phyloP scores from a whole-genome alignment of 2,113 vertebrate species.

The Melanocharis versteri region DNA sequence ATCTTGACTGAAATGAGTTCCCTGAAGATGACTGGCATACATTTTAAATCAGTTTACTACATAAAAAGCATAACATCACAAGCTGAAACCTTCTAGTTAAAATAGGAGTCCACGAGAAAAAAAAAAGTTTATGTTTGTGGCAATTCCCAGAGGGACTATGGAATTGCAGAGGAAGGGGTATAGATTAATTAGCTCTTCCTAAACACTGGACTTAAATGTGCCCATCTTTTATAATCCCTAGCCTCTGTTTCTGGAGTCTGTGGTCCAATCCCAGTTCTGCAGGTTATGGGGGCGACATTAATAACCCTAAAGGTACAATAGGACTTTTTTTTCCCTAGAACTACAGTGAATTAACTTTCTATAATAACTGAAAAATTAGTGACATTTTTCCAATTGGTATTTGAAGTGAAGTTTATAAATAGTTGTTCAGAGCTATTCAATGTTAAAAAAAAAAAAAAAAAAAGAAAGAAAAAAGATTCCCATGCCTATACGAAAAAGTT shows the following conservation, averaged over 20 bases:
- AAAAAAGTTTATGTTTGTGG: constrained; percentile 40
- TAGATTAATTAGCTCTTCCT: constrained; percentile 55
- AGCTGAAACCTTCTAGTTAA: constrained; percentile 43
- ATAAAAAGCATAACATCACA: constrained; percentile 57
- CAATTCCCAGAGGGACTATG: not conserved
- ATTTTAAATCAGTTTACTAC: constrained; percentile 73
- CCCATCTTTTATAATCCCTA: constrained; percentile 13
- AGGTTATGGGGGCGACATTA: not conserved
- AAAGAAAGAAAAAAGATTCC: constrained; percentile 76
- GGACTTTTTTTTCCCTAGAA: not conserved
- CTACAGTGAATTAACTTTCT: constrained; percentile 1
- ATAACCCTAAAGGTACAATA: not conserved
- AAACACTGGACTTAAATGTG: constrained; percentile 41
- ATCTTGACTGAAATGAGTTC: constrained; percentile 77
- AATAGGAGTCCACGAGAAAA: constrained; percentile 24
- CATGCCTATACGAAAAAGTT: constrained; percentile 82
- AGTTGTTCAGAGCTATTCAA: constrained; percentile 55
- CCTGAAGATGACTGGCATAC: constrained; percentile 70
- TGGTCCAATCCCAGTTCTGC: not conserved
- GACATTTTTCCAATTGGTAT: not conserved
- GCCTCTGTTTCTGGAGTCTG: not conserved
- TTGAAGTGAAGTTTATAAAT: constrained; percentile 42
- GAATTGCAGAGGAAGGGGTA: not conserved
- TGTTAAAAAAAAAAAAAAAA: constrained; percentile 54
- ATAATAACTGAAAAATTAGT: not conserved